Percentiles rank a stretch among this genome's conserved stretches.
Evolutionary conservation across 1,140 invertebrate species (phyloP).

Genomic region (Harpegnathos saltator): DNA sequence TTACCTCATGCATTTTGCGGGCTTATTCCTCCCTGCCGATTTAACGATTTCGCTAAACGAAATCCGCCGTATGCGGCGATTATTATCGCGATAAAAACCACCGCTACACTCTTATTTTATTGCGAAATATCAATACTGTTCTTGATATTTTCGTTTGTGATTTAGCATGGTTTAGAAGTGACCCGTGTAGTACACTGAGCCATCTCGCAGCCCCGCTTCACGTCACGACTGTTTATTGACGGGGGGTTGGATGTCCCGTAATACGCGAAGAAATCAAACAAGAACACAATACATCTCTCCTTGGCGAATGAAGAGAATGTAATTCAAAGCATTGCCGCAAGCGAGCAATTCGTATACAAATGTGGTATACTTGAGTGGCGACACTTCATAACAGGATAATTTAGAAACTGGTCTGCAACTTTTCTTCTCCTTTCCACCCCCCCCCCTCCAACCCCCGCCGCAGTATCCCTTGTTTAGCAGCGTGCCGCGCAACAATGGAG

Average conservation of each 20-base stretch:
- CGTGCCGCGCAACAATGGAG: slow-evolving; percentile 49
- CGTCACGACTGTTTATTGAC: slow-evolving; percentile 44
- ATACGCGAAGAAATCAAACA: slow-evolving; percentile 72
- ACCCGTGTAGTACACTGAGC: neutral
- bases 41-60: slow-evolving; percentile 37
- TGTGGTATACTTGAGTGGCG: slow-evolving; percentile 81
- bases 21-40: slow-evolving; percentile 29
- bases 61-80: slow-evolving; percentile 1
- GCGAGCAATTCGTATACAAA: slow-evolving; percentile 84
- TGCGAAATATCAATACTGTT: neutral
- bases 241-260: slow-evolving; percentile 14
- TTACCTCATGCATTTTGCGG: slow-evolving; percentile 38
- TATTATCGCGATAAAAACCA: slow-evolving; percentile 33
- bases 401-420: slow-evolving; percentile 79
- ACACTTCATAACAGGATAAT: slow-evolving; percentile 81
- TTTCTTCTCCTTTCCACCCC: no score
- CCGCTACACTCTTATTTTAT: neutral
- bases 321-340: slow-evolving; percentile 79
- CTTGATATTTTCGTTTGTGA: neutral
- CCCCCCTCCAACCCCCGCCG: no score
- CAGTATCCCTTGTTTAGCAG: slow-evolving; percentile 72
- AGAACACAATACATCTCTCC: no score
- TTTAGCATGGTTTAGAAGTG: neutral
- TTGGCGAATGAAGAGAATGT: no score
- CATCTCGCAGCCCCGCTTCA: neutral